Percentiles rank a stretch among this genome's conserved stretches.
These are phyloP conservation scores for Phortica okadai DNA, from an alignment of 2,888 invertebrate species.

Conservation along the genomic window DNA sequence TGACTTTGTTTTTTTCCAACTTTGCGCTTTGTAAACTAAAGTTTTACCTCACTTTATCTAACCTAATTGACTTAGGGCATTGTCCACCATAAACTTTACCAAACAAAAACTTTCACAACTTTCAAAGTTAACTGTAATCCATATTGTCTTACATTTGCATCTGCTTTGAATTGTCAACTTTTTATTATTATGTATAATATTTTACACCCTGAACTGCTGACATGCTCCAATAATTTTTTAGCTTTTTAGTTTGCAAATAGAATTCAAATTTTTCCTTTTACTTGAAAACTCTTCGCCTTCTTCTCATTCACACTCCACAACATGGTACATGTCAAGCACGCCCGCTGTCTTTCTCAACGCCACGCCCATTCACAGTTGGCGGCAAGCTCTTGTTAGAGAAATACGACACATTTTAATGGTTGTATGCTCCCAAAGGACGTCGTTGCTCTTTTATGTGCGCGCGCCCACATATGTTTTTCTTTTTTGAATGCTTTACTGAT, in stretches of 20 bases:
- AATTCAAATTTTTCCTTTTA: not conserved
- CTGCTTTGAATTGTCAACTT: not conserved
- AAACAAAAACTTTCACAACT: not conserved
- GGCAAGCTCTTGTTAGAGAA: not conserved
- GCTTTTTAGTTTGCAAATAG: not conserved
- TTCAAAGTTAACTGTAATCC: not conserved
- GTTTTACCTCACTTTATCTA: not conserved
- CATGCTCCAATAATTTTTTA: not conserved
- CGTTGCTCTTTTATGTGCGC: not conserved
- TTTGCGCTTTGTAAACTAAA: too few relatives aligned
- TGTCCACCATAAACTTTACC: not conserved
- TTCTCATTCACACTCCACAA: not conserved
- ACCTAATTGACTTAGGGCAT: not conserved
- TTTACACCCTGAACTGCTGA: not conserved
- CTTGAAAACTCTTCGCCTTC: not conserved
- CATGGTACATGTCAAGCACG: too few relatives aligned
- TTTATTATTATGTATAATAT: not conserved
- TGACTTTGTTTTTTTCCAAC: too few relatives aligned
- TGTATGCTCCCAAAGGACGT: conserved; percentile 4
- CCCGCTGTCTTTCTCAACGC: not conserved
- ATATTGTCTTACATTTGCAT: not conserved
- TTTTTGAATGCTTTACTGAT: not conserved
- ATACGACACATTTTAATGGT: not conserved
- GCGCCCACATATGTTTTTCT: not conserved
- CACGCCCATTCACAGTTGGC: not conserved